phyloP scores from a whole-genome alignment of 2,797 vertebrate genomes.

The Lepus townsendii region DNA sequence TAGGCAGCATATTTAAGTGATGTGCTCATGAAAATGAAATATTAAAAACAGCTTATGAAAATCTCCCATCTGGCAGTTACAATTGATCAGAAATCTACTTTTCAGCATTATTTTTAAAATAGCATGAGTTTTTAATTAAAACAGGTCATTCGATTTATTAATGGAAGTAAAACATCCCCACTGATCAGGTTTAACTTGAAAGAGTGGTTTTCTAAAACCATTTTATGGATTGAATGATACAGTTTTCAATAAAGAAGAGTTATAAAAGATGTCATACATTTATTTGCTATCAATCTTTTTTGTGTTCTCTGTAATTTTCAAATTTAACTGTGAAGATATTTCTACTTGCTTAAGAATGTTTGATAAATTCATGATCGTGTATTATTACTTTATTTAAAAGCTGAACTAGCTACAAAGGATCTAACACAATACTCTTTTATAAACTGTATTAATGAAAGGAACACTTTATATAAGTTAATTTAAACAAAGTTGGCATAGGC shows the following conservation, averaged over 20 bases:
- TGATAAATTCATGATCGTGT: constrained; percentile 66
- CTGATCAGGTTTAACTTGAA: constrained; percentile 61
- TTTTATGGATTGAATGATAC: constrained; percentile 76
- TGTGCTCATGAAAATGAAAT: constrained; percentile 87
- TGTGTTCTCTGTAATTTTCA: constrained; percentile 74
- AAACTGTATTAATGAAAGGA: not conserved
- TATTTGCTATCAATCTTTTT: constrained; percentile 77
- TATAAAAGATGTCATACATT: constrained; percentile 78
- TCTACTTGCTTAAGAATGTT: constrained; percentile 74
- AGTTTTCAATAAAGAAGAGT: constrained; percentile 80
- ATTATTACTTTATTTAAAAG: constrained; percentile 63
- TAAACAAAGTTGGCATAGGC: not conserved
- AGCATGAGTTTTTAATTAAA: constrained; percentile 81
- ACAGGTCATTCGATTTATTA: constrained; percentile 80
- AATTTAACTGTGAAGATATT: constrained; percentile 73
- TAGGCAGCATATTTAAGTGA: constrained; percentile 87
- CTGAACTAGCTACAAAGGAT: constrained; percentile 35
- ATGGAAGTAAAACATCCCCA: constrained; percentile 76
- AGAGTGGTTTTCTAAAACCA: constrained; percentile 71
- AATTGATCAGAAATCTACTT: constrained; percentile 82
- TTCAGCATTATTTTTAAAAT: constrained; percentile 81
- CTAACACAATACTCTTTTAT: constrained; percentile 10
- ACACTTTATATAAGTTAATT: constrained; percentile 47
- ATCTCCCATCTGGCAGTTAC: constrained; percentile 86
- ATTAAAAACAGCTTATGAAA: constrained; percentile 87